These are phyloP conservation scores for Pseudochromis fuscus DNA, from an alignment of 2,797 vertebrate species.

Conservation along the genomic window DNA sequence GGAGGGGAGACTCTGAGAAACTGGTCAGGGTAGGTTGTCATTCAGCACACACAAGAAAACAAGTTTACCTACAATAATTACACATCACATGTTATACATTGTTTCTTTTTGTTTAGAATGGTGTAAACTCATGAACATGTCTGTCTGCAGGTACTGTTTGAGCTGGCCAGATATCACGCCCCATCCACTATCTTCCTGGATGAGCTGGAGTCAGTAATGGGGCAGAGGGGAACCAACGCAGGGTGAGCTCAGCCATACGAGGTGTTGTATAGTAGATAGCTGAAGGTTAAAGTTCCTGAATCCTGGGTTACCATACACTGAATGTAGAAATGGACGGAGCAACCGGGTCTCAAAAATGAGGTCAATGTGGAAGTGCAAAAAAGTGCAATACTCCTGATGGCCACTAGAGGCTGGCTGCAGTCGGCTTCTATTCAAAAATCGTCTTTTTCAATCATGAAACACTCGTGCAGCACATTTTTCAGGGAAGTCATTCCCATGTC, in stretches of 20 bases:
- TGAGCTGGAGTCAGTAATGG: conserved; percentile 97
- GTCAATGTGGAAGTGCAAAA: too few relatives aligned
- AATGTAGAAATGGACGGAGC: too few relatives aligned
- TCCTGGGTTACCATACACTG: too few relatives aligned
- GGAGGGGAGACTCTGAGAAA: conserved; percentile 98
- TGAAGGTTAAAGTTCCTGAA: too few relatives aligned
- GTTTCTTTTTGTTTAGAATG: not conserved
- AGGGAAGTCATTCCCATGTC: too few relatives aligned
- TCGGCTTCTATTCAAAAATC: too few relatives aligned
- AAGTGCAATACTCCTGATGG: too few relatives aligned
- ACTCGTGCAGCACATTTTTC: too few relatives aligned
- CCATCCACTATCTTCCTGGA: conserved; percentile 98
- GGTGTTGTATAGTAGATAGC: too few relatives aligned
- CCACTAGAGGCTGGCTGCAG: too few relatives aligned
- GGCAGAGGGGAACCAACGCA: conserved; percentile 89
- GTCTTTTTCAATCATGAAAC: too few relatives aligned
- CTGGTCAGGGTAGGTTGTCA: conserved; percentile 89
- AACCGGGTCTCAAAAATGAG: too few relatives aligned
- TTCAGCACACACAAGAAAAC: not conserved
- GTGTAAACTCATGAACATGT: not conserved
- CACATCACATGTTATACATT: not conserved
- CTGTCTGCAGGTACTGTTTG: conserved; percentile 90
- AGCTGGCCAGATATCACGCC: conserved; percentile 94
- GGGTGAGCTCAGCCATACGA: conserved; percentile 84
- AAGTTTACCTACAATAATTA: not conserved